Evolutionary conservation across 2,113 vertebrate species (phyloP).

Genomic region (Apodemus speciosus): DNA sequence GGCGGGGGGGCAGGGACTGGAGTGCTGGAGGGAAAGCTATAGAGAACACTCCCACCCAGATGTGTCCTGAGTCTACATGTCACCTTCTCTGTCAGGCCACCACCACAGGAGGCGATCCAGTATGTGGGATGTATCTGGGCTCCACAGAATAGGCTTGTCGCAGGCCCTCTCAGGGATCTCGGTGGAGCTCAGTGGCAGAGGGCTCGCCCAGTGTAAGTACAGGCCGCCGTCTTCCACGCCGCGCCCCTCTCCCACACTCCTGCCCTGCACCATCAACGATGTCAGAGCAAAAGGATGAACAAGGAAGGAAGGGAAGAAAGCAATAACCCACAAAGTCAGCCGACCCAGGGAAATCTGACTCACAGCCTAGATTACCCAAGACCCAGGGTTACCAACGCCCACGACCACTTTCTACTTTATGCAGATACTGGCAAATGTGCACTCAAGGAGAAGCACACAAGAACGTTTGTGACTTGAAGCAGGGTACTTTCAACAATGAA

Average conservation of each 20-base stretch:
- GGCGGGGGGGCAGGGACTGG: too few relatives aligned
- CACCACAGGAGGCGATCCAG: too few relatives aligned
- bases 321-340: background rate
- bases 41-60: background rate
- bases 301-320: background rate
- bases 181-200: background rate
- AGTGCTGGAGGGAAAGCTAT: background rate
- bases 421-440: background rate
- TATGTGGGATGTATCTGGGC: background rate
- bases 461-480: background rate
- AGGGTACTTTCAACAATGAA: background rate
- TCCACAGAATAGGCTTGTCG: background rate
- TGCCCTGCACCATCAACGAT: too few relatives aligned
- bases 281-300: background rate
- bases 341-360: background rate
- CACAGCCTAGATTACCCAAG: background rate
- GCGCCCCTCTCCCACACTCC: too few relatives aligned
- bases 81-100: background rate
- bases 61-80: background rate
- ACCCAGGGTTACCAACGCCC: background rate
- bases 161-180: background rate
- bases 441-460: background rate
- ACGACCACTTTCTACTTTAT: background rate
- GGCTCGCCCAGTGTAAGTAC: background rate
- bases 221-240: background rate